Conservation (phyloP, 2,113 vertebrate species). For the Tapirus terrestris region DNA sequence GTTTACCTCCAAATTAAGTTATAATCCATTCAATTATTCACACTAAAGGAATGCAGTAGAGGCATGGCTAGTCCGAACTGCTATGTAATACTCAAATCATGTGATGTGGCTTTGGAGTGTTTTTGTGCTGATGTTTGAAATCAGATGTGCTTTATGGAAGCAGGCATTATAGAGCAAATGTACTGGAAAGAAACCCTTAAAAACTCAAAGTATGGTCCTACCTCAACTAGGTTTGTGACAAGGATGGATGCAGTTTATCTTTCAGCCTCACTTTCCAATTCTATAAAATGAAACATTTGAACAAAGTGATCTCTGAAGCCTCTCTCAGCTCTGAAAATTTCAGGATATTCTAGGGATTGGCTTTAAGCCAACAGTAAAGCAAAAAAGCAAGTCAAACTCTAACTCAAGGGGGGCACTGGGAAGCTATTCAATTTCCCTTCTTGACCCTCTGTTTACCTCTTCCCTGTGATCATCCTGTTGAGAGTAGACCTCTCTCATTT, state of each 20-base stretch:
- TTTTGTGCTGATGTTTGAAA: neutral
- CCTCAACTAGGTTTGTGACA: neutral
- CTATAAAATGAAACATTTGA: neutral
- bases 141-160: neutral
- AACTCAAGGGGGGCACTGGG: neutral
- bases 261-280: neutral
- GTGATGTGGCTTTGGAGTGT: neutral
- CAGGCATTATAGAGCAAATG: neutral
- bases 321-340: constrained; percentile 31
- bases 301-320: neutral
- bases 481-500: neutral
- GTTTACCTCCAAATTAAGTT: neutral
- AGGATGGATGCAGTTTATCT: neutral
- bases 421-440: neutral
- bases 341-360: neutral
- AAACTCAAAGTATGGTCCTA: neutral
- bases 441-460: constrained; percentile 17
- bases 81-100: neutral
- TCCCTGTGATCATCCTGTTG: neutral
- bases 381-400: constrained; percentile 21
- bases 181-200: neutral
- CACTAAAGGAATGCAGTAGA: neutral
- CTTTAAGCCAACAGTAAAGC: neutral
- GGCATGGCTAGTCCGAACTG: constrained; percentile 2
- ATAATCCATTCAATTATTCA: neutral